Conservation (phyloP, 2,888 invertebrate genomes). For the Dusona sp. region DNA sequence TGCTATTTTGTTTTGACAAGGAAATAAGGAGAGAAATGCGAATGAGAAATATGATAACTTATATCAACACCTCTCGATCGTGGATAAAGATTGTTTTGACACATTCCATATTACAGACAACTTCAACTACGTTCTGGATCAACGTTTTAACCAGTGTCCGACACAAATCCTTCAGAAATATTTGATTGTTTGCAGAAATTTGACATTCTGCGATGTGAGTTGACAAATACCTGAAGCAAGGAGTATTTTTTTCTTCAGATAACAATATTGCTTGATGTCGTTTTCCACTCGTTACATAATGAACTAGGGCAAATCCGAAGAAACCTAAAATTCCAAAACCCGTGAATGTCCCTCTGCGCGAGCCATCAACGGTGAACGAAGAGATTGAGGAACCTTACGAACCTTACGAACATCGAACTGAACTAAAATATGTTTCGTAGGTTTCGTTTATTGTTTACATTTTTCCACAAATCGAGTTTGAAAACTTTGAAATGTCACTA, state of each 20-base stretch:
- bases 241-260: background rate
- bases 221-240: background rate
- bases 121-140: background rate
- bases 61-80: background rate
- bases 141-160: background rate
- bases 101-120: background rate
- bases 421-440: slow-evolving; percentile 71
- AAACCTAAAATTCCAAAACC: slow-evolving; percentile 13
- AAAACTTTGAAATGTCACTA: background rate
- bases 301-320: slow-evolving; percentile 44
- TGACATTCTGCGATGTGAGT: slow-evolving; percentile 41
- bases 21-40: background rate
- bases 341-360: slow-evolving; percentile 17
- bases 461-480: background rate
- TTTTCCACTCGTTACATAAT: background rate
- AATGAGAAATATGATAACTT: background rate
- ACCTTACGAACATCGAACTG: slow-evolving; percentile 70
- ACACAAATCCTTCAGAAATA: background rate
- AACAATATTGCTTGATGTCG: background rate
- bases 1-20: background rate
- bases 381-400: slow-evolving; percentile 67
- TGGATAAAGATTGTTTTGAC: background rate
- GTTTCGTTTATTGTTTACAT: slow-evolving; percentile 34
- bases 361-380: slow-evolving; percentile 25
- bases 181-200: background rate